Evolutionary conservation across 2,797 vertebrate genomes (phyloP).

Genomic region (Syncerus caffer): DNA sequence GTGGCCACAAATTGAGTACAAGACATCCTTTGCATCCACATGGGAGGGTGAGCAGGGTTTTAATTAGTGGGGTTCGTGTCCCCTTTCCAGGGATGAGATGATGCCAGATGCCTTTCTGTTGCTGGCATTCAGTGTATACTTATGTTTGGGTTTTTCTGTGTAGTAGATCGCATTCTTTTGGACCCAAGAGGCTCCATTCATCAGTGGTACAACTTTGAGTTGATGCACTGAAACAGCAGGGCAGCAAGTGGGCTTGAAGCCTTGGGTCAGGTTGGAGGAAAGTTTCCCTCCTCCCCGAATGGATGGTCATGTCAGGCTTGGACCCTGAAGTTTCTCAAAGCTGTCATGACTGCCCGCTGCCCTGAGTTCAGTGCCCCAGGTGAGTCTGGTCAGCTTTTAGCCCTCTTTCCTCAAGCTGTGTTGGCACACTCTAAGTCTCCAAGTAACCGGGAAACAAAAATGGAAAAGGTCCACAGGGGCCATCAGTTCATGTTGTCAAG

Average conservation of each 20-base stretch:
- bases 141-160: neutral
- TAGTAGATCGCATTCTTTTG: neutral
- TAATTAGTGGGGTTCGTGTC: conserved; percentile 49
- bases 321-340: neutral
- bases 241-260: neutral
- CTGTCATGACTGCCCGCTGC: neutral
- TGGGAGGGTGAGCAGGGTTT: conserved; percentile 17
- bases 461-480: neutral
- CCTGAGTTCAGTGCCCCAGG: neutral
- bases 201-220: neutral
- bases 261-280: neutral
- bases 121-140: neutral
- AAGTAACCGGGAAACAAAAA: neutral
- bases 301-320: rapidly evolving
- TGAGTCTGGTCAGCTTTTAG: neutral
- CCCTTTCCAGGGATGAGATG: neutral
- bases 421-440: neutral
- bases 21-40: neutral
- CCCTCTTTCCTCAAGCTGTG: neutral
- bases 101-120: neutral
- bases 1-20: conserved; percentile 14
- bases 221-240: neutral
- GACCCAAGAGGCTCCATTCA: neutral
- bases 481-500: neutral
- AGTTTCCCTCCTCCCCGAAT: neutral